phyloP scores from a whole-genome alignment of 2,113 vertebrate genomes.

The Neogale vison region DNA sequence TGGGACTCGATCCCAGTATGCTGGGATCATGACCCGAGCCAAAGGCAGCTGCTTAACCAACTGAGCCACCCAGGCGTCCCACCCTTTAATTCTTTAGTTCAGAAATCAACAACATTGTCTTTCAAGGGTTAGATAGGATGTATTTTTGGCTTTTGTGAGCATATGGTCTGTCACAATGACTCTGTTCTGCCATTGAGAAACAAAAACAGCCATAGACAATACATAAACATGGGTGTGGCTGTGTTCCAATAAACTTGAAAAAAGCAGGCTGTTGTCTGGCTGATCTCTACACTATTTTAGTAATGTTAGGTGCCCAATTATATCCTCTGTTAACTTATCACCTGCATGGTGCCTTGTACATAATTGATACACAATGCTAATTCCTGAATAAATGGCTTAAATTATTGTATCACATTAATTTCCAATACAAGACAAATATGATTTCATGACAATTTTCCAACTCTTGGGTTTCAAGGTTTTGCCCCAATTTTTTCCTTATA shows the following conservation, averaged over 20 bases:
- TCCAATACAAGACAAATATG: neutral
- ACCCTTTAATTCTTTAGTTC: neutral
- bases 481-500: neutral
- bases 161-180: neutral
- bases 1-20: too few species aligned
- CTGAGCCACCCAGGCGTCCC: too few species aligned
- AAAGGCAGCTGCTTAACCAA: too few species aligned
- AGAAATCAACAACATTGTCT: neutral
- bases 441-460: slow-evolving; percentile 10
- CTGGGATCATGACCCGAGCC: too few species aligned
- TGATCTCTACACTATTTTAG: neutral
- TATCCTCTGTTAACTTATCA: neutral
- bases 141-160: neutral
- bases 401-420: neutral
- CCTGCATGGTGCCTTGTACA: neutral
- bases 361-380: neutral
- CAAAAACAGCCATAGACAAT: neutral
- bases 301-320: neutral
- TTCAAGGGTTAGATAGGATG: neutral
- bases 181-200: neutral
- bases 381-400: neutral
- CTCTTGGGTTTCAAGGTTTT: neutral
- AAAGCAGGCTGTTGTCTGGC: neutral
- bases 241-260: neutral
- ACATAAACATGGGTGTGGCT: neutral